A percentile compares a stretch with the other conserved stretches of the same genome.
phyloP scores from a whole-genome alignment of 2,113 vertebrate species.

The Poecile atricapillus region DNA sequence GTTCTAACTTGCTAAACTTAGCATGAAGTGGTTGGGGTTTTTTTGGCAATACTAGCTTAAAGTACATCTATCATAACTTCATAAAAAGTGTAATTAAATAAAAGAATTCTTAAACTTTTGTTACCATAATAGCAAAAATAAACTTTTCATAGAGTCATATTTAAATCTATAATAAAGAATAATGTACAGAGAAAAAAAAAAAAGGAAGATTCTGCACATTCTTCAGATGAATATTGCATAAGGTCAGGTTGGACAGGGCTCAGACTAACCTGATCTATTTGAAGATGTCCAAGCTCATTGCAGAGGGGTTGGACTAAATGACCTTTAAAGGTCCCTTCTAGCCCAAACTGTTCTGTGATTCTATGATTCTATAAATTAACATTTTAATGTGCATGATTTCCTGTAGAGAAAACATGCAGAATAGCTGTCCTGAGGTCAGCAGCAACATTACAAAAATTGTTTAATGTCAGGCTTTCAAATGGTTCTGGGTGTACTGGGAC shows the following conservation, averaged over 20 bases:
- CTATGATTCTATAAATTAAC: not conserved
- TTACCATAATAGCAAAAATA: not conserved
- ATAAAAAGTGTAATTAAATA: not conserved
- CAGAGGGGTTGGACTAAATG: not conserved
- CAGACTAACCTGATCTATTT: not conserved
- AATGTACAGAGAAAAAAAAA: not conserved
- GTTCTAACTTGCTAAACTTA: not conserved
- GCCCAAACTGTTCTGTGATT: not conserved
- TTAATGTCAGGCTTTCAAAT: not conserved
- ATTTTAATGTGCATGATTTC: not conserved
- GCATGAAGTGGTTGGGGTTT: not conserved
- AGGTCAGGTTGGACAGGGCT: fast-evolving
- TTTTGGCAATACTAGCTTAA: not conserved
- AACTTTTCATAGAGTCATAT: not conserved
- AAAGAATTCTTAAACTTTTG: not conserved
- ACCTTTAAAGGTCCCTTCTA: not conserved
- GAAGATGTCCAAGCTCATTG: not conserved
- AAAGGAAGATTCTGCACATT: not conserved
- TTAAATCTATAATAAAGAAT: not conserved
- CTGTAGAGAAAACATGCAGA: not conserved
- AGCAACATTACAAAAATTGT: not conserved
- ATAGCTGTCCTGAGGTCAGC: not conserved
- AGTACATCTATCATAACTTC: not conserved
- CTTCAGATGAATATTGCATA: not conserved
- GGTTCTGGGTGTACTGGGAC: not conserved